Conservation (phyloP, 2,888 invertebrate genomes). For the Meteorus cinctellus region DNA sequence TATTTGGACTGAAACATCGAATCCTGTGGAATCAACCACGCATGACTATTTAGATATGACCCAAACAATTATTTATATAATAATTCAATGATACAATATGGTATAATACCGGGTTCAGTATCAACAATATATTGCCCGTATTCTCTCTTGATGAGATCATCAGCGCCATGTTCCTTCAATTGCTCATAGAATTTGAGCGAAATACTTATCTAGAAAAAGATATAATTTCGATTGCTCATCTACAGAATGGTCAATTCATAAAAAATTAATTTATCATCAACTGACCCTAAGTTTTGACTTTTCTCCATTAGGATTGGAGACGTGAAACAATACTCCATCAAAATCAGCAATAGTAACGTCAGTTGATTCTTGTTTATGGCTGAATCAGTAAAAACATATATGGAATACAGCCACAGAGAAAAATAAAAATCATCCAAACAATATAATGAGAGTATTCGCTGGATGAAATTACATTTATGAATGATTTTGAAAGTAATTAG, state of each 20-base stretch:
- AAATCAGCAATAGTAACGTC: constrained; percentile 97
- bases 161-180: constrained; percentile 98
- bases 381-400: constrained; percentile 74
- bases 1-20: constrained; percentile 94
- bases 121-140: constrained; percentile 89
- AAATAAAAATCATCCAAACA: background rate
- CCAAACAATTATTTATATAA: background rate
- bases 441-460: background rate
- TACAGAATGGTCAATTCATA: background rate
- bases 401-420: background rate
- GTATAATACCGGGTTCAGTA: constrained; percentile 87
- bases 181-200: constrained; percentile 98
- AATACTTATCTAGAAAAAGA: constrained; percentile 89
- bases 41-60: constrained; percentile 9
- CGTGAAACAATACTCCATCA: constrained; percentile 98
- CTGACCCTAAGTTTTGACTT: constrained; percentile 97
- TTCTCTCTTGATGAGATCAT: constrained; percentile 94
- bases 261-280: constrained; percentile 45
- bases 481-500: background rate
- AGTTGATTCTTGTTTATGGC: constrained; percentile 95
- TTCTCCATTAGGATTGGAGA: constrained; percentile 97
- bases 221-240: background rate
- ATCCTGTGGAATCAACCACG: constrained; percentile 77
- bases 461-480: background rate
- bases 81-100: constrained; percentile 17